These are phyloP conservation scores for Cyphomyrmex costatus DNA, from an alignment of 1,140 invertebrate species.

Conservation along the genomic window DNA sequence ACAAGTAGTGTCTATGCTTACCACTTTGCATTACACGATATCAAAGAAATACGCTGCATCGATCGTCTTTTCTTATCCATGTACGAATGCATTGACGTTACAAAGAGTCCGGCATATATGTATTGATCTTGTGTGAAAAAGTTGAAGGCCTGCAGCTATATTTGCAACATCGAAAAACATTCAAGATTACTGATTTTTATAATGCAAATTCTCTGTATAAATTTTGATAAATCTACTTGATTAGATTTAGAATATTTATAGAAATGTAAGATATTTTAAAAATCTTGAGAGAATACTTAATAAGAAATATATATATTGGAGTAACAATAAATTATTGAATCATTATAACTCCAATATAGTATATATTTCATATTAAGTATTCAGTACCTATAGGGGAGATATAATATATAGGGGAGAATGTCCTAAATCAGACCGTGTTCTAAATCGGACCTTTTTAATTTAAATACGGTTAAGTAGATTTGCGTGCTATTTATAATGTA, in stretches of 20 bases:
- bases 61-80: constrained; percentile 51
- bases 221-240: not conserved
- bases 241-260: not conserved
- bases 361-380: not conserved
- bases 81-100: constrained; percentile 61
- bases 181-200: constrained; percentile 4
- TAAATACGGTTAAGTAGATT: too few relatives aligned
- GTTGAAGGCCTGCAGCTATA: constrained; percentile 26
- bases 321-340: not conserved
- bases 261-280: not conserved
- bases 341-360: not conserved
- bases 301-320: not conserved
- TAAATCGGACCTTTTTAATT: too few relatives aligned
- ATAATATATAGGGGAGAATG: too few relatives aligned
- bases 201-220: constrained; percentile 2
- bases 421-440: too few relatives aligned
- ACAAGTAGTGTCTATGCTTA: constrained; percentile 47
- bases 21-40: constrained; percentile 34
- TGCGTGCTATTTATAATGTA: too few relatives aligned
- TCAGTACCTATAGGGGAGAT: too few relatives aligned
- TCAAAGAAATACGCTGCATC: constrained; percentile 52
- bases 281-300: constrained; percentile 4
- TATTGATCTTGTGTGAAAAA: constrained; percentile 59
- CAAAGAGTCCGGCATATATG: constrained; percentile 2
- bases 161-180: constrained; percentile 29